Percentiles rank a stretch among this genome's conserved stretches.
Conservation (phyloP, 2,797 vertebrate species). For the Pseudotriccus pelzelni region DNA sequence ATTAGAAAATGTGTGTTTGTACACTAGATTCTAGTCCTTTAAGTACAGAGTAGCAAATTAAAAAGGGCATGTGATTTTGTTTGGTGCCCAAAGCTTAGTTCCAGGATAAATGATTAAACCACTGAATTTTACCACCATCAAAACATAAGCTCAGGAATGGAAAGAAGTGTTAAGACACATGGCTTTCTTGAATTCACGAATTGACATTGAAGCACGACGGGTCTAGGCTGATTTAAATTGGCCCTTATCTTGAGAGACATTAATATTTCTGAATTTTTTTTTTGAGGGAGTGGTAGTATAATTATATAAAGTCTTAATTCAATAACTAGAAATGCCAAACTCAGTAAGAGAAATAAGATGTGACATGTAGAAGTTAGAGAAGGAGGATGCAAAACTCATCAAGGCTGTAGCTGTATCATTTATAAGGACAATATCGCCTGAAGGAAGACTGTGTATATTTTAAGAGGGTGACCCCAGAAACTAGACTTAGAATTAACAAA, state of each 20-base stretch:
- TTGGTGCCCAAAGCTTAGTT: background rate
- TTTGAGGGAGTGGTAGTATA: background rate
- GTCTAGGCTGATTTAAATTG: constrained; percentile 15
- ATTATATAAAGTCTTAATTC: constrained; percentile 7
- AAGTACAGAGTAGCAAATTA: background rate
- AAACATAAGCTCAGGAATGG: background rate
- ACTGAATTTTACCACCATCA: background rate
- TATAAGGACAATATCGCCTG: background rate
- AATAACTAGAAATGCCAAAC: background rate
- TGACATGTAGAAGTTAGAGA: background rate
- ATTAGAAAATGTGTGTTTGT: background rate
- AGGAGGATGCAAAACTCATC: background rate
- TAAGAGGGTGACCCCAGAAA: background rate
- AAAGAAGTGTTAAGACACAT: background rate
- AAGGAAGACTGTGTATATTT: background rate
- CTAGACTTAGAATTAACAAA: background rate
- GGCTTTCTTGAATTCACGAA: background rate
- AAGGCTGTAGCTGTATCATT: background rate
- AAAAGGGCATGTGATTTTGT: background rate
- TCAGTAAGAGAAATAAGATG: background rate
- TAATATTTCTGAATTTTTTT: background rate
- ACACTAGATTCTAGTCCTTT: background rate
- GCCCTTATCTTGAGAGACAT: background rate
- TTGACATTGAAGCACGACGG: background rate
- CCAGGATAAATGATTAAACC: background rate